Conservation (phyloP, 2,888 invertebrate species). For the Monopis laevigella region DNA sequence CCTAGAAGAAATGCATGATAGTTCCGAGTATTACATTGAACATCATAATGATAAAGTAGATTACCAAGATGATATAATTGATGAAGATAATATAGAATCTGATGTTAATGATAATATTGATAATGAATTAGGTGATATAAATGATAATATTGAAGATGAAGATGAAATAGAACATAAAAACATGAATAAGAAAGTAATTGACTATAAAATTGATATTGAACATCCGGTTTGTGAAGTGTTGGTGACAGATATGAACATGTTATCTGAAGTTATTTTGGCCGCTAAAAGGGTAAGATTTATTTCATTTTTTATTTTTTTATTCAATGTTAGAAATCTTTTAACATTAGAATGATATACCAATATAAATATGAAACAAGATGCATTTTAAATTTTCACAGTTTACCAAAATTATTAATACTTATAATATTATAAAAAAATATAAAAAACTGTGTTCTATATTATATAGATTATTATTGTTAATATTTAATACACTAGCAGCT, state of each 20-base stretch:
- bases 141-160: conserved; percentile 23
- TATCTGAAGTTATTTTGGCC: conserved; percentile 47
- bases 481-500: too few relatives aligned
- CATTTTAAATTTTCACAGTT: too few relatives aligned
- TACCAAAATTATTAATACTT: too few relatives aligned
- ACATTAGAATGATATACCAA: not conserved
- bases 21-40: too few relatives aligned
- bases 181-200: not conserved
- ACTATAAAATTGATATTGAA: conserved; percentile 33
- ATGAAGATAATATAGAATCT: conserved; percentile 12
- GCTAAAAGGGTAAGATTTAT: conserved; percentile 44
- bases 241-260: conserved; percentile 37
- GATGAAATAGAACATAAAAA: conserved; percentile 19
- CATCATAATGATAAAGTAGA: too few relatives aligned
- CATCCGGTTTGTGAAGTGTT: conserved; percentile 42
- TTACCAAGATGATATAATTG: not conserved
- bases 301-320: conserved; percentile 6
- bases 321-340: not conserved
- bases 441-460: too few relatives aligned
- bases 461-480: too few relatives aligned
- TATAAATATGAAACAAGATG: not conserved
- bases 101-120: conserved; percentile 27
- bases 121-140: conserved; percentile 24
- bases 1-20: too few relatives aligned
- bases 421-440: too few relatives aligned